Base-by-base conservation (phyloP, 2,888 invertebrate genomes). In the Mythimna loreyi region DNA sequence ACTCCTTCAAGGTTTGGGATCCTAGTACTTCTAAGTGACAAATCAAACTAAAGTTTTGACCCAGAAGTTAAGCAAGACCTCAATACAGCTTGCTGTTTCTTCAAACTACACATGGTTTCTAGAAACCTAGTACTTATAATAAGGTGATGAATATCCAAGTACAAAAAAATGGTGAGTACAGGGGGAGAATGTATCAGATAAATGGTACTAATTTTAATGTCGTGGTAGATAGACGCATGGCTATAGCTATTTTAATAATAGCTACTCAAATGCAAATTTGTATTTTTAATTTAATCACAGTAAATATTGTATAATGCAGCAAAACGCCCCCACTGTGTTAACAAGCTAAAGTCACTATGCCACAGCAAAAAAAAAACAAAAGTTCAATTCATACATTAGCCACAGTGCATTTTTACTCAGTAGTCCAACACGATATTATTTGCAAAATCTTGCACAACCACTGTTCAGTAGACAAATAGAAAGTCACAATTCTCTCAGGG, bases 401-500 rank as follows among this genome's bases (percentile, higher is more conserved):
- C 58, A 72, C 43, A 64, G 58, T 56, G 25, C 30, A 61, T 28
- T 9, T 43, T 3, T 8, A 58, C n/a, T 65, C 63, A 80, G 55
- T 66, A 52, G 47, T 30, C 16, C 53, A 30, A 55, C 59, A 45
- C 53, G 21, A 19, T 28, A 16, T 23, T 50, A 21, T 58, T 56
- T 45, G 57, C 57, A 49, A 60, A 64, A 33, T 21, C 5, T 45
- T 55, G 64, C 58, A 77, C 57, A 61, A 57, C 59, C 70, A 75
- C 63, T 52, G 49, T 67, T 73, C 65, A 80, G 71, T 81, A 83
- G 87, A 86, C 78, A 87, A 88, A 88, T 89, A 84, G 86, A 80
- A 84, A 85, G 80, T 75, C 80, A 83, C 83, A 86, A 87, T 91
- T 91, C 90, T 89, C 93, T 85, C 95, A 95, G 95, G 94, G 85